These are phyloP conservation scores for Erythrocercus mccallii DNA, from an alignment of 2,113 vertebrate genomes.

Conservation along the genomic window DNA sequence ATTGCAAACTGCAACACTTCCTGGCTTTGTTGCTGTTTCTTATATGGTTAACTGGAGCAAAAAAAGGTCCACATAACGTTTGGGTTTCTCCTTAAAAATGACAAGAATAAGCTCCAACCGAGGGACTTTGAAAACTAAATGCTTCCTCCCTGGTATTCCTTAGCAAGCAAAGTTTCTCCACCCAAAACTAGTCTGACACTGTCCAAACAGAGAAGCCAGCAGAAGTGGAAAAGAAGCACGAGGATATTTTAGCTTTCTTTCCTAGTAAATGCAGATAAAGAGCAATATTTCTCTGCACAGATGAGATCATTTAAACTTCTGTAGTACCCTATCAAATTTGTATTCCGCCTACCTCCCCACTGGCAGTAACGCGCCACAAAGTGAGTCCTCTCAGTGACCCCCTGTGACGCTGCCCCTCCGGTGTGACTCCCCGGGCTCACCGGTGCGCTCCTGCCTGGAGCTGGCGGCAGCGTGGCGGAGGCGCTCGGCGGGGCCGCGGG, in stretches of 20 bases:
- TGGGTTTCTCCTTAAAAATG: not conserved
- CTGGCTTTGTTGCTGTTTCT: not conserved
- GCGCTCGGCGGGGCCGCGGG: accelerated
- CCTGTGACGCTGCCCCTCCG: not conserved
- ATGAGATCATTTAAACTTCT: not conserved
- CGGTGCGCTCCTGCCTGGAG: not conserved
- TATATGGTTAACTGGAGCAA: not conserved
- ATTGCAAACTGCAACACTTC: not conserved
- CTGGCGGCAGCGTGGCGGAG: accelerated
- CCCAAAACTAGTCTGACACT: not conserved
- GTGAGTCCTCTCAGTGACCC: not conserved
- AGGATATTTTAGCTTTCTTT: not conserved
- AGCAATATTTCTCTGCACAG: not conserved
- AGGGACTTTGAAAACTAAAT: not conserved
- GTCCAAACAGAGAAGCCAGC: not conserved
- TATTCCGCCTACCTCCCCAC: not conserved
- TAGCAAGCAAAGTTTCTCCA: not conserved
- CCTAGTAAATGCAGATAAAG: not conserved
- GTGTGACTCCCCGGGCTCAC: not conserved
- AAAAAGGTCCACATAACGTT: not conserved
- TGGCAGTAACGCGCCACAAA: not conserved
- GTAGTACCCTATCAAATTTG: not conserved
- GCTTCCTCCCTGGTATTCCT: not conserved
- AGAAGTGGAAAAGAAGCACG: not conserved
- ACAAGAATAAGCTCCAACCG: not conserved